Base-by-base conservation (phyloP, 2,113 vertebrate genomes). In the Cacatua alba region DNA sequence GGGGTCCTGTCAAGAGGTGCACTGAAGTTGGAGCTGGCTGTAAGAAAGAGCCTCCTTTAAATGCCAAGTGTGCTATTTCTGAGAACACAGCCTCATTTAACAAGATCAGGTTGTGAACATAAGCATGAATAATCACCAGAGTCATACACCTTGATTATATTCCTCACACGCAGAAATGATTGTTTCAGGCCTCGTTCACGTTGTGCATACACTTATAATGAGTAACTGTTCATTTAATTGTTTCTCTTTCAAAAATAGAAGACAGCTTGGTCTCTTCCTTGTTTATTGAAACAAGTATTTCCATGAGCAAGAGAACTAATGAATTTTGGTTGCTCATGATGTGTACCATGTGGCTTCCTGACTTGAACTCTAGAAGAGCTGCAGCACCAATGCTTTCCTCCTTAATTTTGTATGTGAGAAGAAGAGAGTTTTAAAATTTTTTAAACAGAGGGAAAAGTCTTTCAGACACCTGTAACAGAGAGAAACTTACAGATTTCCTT, bases 201-300 rank as follows among this genome's bases (percentile, higher is more conserved):
- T n/a, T 55, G 18, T 63, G 76, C 92, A 60, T 64, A 71, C 29
- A 41, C 33, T 59, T 75, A 48, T 25, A 72, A 90, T 88, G 69
- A 94, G 83, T 93, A 90, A 86, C 82, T 74, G 78, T 71, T 88
- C 82, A 92, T 53, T 92, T 83, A 91, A 74, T 94, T 84, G 65
- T 96, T 95, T 91, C 77, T 72, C 33, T n/a, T 68, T 64, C 55
- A 92, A 89, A 88, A 94, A 17, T 1, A 71, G 48, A 55, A 94
- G 70, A 52, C 41, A 82, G 35, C 49, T 82, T 65, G 51, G 55
- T 60, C 29, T 84, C 60, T 67, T 95, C 31, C 29, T 74, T 89
- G 65, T 81, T 95, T 84, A 84, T 20, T 64, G 55, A 37, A 86
- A 76, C 35, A 87, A 82, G 26, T n/a, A 51, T 81, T 96, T 86